These are phyloP conservation scores for Clunio marinus DNA, from an alignment of 2,888 invertebrate species.

Conservation along the genomic window DNA sequence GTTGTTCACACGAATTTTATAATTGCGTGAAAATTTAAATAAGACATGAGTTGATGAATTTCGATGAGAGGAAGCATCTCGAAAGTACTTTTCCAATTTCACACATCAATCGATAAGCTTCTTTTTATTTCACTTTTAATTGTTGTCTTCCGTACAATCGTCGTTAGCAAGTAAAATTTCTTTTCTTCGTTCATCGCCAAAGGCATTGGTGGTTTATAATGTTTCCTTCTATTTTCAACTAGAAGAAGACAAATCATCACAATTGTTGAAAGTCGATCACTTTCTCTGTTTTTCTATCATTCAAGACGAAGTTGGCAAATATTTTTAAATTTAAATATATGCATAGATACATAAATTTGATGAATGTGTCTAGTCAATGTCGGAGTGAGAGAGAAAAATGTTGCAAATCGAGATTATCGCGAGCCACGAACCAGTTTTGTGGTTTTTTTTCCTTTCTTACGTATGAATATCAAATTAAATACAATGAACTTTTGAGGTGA, in stretches of 20 bases:
- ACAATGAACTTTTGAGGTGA: neutral
- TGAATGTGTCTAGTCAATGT: neutral
- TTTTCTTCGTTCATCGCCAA: neutral
- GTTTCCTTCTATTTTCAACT: neutral
- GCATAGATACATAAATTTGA: too few species aligned
- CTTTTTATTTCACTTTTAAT: too few species aligned
- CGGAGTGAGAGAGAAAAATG: neutral
- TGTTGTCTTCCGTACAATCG: neutral
- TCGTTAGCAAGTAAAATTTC: neutral
- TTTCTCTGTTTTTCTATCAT: neutral
- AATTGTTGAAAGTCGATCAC: neutral
- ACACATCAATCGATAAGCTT: neutral
- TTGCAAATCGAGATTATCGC: neutral
- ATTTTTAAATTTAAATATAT: too few species aligned
- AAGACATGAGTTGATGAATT: too few species aligned
- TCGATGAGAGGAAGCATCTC: neutral
- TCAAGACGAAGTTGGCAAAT: neutral
- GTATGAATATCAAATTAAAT: neutral
- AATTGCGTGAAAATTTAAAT: neutral
- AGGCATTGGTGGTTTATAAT: too few species aligned
- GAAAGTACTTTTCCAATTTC: too few species aligned
- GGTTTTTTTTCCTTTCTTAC: neutral
- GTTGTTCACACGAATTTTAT: slow-evolving; percentile 6
- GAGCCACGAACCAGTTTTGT: neutral
- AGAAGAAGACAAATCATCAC: neutral